These are phyloP conservation scores for Thryonomys swinderianus DNA, from an alignment of 2,113 vertebrate genomes.

Conservation along the genomic window DNA sequence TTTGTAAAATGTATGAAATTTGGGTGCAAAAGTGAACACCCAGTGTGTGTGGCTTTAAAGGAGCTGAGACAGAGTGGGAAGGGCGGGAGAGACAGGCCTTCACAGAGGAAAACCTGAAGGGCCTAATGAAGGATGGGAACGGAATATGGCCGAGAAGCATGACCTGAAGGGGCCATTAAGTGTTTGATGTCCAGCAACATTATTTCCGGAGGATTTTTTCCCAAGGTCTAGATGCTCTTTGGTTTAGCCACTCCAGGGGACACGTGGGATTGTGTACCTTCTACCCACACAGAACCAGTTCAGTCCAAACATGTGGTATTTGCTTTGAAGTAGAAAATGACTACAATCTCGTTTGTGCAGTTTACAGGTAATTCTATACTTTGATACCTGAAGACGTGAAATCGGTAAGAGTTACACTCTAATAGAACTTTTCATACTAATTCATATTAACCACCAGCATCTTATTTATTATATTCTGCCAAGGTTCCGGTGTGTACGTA, in stretches of 20 bases:
- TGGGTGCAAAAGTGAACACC: not conserved
- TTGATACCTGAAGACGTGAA: constrained; percentile 36
- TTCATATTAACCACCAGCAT: not conserved
- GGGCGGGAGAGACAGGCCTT: not conserved
- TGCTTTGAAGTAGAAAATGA: constrained; percentile 11
- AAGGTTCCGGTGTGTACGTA: not conserved
- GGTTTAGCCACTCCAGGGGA: not conserved
- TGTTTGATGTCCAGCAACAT: not conserved
- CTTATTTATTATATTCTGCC: constrained; percentile 13
- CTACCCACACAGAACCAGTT: not conserved
- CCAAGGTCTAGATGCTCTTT: not conserved
- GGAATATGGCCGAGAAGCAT: not conserved
- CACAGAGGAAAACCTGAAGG: not conserved
- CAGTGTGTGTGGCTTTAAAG: not conserved
- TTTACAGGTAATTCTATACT: constrained; percentile 3
- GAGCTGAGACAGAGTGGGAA: not conserved
- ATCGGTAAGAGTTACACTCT: not conserved
- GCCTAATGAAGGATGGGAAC: not conserved
- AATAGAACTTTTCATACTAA: not conserved
- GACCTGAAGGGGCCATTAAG: not conserved
- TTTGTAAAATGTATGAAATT: constrained; percentile 40
- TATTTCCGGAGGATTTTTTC: not conserved
- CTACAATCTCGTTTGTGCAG: not conserved
- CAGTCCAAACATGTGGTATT: not conserved
- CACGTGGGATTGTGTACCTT: not conserved